Evolutionary conservation across 2,113 vertebrate species (phyloP), one percentile per base, ranked within the genome.

Genomic region (Ceratotherium simum): DNA sequence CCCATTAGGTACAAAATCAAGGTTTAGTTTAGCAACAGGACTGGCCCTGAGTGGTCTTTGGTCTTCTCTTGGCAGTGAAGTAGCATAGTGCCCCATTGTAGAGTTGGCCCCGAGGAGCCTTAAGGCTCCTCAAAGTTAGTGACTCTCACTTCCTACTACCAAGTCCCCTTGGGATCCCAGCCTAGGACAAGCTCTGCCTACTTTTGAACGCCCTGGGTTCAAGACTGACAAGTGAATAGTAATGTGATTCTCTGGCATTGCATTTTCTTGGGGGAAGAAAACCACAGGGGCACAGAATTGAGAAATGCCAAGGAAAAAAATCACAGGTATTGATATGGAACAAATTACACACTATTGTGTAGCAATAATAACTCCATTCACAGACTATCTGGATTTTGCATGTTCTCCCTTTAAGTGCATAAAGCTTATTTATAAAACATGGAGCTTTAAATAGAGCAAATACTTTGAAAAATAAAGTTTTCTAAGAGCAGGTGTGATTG

Each of bases 401-500:
- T 67, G 25, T 79, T 94, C 70, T 90, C n/a, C 90, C 25, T 58
- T 46, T 83, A 69, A 94, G 31, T 54, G 21, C 12, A 16, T 36
- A 64, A 64, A 51, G 33, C 48, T 92, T 84, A 76, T 93, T 96
- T 95, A 70, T 93, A 83, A 95, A 97, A 81, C 29, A 18, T 46
- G 64, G 78, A 62, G 33, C 18, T 96, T 89, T 95, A 95, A 96
- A 58, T 62, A 39, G 48, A 94, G 20, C 0, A 27, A 84, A 91
- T 75, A 48, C 31, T 90, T 90, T 18, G 60, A 31, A 96, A 94
- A 94, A 39, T 88, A 89, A 92, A 89, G 81, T 89, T 65, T 62
- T 82, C 27, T 42, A 54, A 60, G 76, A 91, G 78, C 96, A 96
- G 82, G 79, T 97, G 64, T 96, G 78, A 91, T 29, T 82, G 85